A percentile compares a stretch with the other conserved stretches of the same genome.
phyloP scores from a whole-genome alignment of 2,797 vertebrate species.

The Hyperoplus lanceolatus region DNA sequence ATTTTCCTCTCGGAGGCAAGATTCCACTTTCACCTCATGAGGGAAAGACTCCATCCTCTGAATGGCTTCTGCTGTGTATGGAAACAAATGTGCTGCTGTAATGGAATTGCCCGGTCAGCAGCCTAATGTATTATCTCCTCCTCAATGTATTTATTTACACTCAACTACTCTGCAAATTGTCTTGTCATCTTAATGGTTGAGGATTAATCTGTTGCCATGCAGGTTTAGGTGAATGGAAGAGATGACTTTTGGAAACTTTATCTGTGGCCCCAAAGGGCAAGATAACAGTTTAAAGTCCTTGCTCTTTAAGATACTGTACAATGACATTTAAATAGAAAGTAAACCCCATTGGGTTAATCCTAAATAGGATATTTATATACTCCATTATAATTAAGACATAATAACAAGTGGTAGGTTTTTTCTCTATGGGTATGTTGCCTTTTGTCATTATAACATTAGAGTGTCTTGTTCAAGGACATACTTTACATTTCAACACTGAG shows the following conservation, averaged over 20 bases:
- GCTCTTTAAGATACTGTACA: conserved; percentile 12
- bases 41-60: conserved; percentile 75
- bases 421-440: conserved; percentile 28
- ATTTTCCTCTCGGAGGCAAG: conserved; percentile 80
- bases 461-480: conserved; percentile 78
- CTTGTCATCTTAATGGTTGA: conserved; percentile 88
- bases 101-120: conserved; percentile 86
- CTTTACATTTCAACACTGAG: conserved; percentile 55
- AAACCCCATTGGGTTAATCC: conserved; percentile 24
- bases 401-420: conserved; percentile 21
- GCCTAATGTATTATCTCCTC: conserved; percentile 89
- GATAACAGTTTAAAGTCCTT: conserved; percentile 69
- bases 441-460: conserved; percentile 60
- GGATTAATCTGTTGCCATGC: conserved; percentile 88
- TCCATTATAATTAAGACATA: conserved; percentile 44
- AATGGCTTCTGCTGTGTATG: conserved; percentile 81
- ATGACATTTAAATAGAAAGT: conserved; percentile 14
- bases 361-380: conserved; percentile 25
- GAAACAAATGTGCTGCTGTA: conserved; percentile 88
- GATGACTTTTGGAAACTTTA: conserved; percentile 84
- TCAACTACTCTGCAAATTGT: conserved; percentile 89
- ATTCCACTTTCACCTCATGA: conserved; percentile 82
- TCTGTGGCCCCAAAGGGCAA: conserved; percentile 69
- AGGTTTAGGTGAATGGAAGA: conserved; percentile 84
- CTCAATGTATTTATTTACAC: conserved; percentile 90